These are phyloP conservation scores for Daphoenositta chrysoptera DNA, from an alignment of 2,113 vertebrate genomes.

Conservation along the genomic window DNA sequence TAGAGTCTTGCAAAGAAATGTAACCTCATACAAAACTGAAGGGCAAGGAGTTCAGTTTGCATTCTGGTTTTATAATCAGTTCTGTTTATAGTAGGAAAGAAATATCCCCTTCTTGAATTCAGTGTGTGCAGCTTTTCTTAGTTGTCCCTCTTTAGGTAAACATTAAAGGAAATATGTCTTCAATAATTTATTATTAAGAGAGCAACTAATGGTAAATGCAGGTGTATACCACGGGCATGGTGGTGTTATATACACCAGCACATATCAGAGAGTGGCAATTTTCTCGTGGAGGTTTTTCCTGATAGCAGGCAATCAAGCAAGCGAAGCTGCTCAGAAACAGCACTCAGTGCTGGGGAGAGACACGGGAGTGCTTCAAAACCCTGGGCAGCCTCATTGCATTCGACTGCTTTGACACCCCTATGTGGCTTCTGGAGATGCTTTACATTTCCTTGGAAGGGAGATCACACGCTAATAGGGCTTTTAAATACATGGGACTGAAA, in stretches of 20 bases:
- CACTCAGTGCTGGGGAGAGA: not conserved
- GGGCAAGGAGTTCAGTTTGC: conserved; percentile 50
- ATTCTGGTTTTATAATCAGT: conserved; percentile 77
- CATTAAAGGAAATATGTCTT: conserved; percentile 43
- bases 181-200: conserved; percentile 50
- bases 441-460: not conserved
- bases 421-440: not conserved
- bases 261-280: not conserved
- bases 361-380: not conserved
- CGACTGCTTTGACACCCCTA: not conserved
- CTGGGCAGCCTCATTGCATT: not conserved
- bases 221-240: not conserved
- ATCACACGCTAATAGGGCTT: not conserved
- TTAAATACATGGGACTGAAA: not conserved
- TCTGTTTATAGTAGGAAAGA: conserved; percentile 72
- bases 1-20: conserved; percentile 32
- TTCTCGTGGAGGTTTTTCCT: not conserved
- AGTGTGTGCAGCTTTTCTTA: conserved; percentile 54
- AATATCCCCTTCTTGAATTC: conserved; percentile 68
- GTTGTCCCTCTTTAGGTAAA: conserved; percentile 59
- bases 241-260: not conserved
- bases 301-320: not conserved
- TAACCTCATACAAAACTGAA: conserved; percentile 55
- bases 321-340: fast-evolving
- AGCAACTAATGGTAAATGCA: conserved; percentile 69